phyloP scores from a whole-genome alignment of 1,140 invertebrate species.

The Aphidius ervi region DNA sequence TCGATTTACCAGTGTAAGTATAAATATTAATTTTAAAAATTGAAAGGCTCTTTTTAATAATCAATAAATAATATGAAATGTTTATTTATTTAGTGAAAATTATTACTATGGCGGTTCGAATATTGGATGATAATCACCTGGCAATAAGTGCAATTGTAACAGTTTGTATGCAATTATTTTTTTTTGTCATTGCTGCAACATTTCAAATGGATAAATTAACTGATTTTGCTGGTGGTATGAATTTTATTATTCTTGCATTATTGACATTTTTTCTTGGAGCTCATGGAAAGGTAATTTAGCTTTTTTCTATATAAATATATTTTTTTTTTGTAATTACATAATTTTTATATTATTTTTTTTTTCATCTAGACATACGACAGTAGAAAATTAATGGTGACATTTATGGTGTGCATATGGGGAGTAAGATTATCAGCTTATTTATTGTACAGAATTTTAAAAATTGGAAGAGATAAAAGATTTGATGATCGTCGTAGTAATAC shows the following conservation, averaged over 20 bases:
- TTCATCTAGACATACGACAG: conserved; percentile 70
- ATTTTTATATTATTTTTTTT: no score
- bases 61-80: no score
- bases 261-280: conserved; percentile 82
- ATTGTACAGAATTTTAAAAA: conserved; percentile 81
- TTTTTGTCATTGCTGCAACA: conserved; percentile 79
- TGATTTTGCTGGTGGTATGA: conserved; percentile 87
- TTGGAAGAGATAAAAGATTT: conserved; percentile 85
- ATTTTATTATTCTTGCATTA: conserved; percentile 84
- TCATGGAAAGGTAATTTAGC: conserved; percentile 61
- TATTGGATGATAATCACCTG: conserved; percentile 81
- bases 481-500: conserved; percentile 83
- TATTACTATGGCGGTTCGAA: conserved; percentile 58
- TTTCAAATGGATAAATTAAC: conserved; percentile 87
- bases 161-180: conserved; percentile 80
- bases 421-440: conserved; percentile 78
- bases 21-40: neutral
- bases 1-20: neutral
- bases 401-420: conserved; percentile 83
- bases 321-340: neutral
- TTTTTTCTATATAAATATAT: neutral
- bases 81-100: conserved; percentile 1
- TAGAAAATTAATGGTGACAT: conserved; percentile 82
- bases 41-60: no score
- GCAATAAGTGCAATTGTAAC: conserved; percentile 85